These are phyloP conservation scores for Tenebrosternarchus preto DNA, from an alignment of 2,113 vertebrate genomes.

Conservation along the genomic window DNA sequence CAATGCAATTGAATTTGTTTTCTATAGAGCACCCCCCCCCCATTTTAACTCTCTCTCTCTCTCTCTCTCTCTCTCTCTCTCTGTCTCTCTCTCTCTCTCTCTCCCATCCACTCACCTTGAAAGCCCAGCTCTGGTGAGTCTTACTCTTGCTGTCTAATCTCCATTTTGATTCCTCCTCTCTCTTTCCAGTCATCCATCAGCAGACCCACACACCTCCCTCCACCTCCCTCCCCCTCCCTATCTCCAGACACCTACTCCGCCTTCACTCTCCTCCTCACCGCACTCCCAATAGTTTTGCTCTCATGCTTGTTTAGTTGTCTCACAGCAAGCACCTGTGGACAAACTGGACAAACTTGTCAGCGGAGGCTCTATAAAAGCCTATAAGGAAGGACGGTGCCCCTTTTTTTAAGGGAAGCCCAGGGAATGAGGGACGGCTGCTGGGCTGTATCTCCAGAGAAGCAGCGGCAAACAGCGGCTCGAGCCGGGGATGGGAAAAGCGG, in stretches of 20 bases:
- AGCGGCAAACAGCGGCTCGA: too few relatives aligned
- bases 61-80: conserved; percentile 4
- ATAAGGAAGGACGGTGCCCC: conserved; percentile 9
- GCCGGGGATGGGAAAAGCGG: too few relatives aligned
- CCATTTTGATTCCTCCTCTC: conserved; percentile 71
- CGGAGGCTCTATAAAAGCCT: conserved; percentile 41
- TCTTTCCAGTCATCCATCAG: conserved; percentile 68
- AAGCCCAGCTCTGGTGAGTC: conserved; percentile 54
- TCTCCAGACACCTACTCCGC: neutral
- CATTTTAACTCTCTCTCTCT: conserved; percentile 35
- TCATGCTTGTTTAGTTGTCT: conserved; percentile 59
- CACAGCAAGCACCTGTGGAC: conserved; percentile 46
- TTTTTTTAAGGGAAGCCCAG: neutral
- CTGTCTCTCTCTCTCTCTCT: conserved; percentile 10
- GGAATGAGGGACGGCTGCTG: neutral
- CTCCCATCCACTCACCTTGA: conserved; percentile 50
- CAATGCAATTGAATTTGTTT: too few relatives aligned
- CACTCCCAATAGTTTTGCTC: conserved; percentile 58
- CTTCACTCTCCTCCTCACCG: neutral
- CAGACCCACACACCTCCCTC: conserved; percentile 58
- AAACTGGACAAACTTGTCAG: conserved; percentile 53
- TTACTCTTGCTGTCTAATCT: conserved; percentile 68
- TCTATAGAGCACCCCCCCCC: too few relatives aligned
- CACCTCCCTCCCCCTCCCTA: conserved; percentile 54
- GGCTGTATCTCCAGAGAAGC: too few relatives aligned